Evolutionary conservation across 2,113 vertebrate genomes (phyloP).

Genomic region (Dipodomys ordii): DNA sequence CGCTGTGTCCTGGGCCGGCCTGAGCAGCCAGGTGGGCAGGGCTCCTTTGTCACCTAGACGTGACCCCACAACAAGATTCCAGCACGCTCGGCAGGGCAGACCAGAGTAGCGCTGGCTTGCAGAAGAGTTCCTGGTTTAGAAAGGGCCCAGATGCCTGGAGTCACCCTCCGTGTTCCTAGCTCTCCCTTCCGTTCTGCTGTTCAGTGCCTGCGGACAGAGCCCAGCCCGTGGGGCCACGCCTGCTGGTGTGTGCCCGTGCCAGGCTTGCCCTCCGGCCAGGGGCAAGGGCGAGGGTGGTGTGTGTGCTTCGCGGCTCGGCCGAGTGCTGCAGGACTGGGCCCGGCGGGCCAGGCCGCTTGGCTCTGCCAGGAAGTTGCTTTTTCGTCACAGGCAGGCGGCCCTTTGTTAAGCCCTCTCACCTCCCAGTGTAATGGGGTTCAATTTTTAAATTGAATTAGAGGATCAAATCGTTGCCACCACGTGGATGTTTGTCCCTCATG

Average conservation of each 20-base stretch:
- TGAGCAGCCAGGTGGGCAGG: not conserved
- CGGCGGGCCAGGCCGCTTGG: not conserved
- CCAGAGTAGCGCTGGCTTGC: not conserved
- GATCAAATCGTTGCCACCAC: not conserved
- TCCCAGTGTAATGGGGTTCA: not conserved
- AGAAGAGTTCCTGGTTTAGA: slow-evolving; percentile 15
- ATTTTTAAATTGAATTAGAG: slow-evolving; percentile 6
- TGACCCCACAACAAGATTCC: not conserved
- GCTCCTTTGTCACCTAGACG: not conserved
- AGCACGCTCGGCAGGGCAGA: not conserved
- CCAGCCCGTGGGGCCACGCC: not conserved
- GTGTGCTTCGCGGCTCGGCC: not conserved
- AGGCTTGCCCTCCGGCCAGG: not conserved
- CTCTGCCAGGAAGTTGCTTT: not conserved
- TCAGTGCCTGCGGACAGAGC: not conserved
- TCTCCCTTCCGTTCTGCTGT: not conserved
- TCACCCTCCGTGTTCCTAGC: fast-evolving
- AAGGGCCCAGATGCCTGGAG: not conserved
- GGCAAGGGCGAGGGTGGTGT: not conserved
- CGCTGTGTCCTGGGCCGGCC: not conserved
- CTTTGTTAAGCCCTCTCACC: slow-evolving; percentile 10
- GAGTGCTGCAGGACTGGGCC: not conserved
- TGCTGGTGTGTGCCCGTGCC: not conserved
- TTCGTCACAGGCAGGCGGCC: not conserved
- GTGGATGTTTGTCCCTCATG: not conserved